Conservation (phyloP, 1,140 invertebrate genomes). For the Lepidurus couesii region DNA sequence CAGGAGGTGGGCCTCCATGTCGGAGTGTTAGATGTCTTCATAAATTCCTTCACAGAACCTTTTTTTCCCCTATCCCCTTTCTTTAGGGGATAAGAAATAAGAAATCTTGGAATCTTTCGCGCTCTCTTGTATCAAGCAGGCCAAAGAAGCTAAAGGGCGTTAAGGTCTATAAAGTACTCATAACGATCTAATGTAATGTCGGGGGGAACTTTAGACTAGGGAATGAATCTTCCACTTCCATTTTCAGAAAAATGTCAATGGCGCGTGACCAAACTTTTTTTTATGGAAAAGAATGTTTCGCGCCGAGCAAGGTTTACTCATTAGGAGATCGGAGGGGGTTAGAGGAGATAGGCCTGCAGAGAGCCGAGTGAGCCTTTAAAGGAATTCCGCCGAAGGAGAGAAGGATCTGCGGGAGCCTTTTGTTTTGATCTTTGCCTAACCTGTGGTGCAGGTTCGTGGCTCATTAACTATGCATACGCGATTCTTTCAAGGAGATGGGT, state of each 20-base stretch:
- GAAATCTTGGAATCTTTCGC: background rate
- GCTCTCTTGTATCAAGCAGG: too few relatives aligned
- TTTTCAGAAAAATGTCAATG: background rate
- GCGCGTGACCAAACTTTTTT: background rate
- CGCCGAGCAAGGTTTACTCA: background rate
- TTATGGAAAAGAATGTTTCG: background rate
- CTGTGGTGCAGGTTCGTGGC: background rate
- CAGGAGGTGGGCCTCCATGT: constrained; percentile 16
- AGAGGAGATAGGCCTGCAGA: background rate
- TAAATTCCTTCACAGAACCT: background rate
- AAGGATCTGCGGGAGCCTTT: background rate
- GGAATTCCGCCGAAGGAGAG: background rate
- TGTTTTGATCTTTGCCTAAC: background rate
- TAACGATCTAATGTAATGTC: background rate
- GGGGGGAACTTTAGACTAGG: background rate
- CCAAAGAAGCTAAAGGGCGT: background rate
- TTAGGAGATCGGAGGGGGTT: background rate
- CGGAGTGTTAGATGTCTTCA: constrained; percentile 15
- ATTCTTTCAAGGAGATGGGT: background rate
- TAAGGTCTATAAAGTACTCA: constrained; percentile 6
- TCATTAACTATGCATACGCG: background rate
- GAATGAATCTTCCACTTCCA: background rate
- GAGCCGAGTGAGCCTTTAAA: background rate
- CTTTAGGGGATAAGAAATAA: background rate
- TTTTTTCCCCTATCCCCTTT: background rate